Base-by-base conservation (phyloP, 2,797 vertebrate genomes). In the Valencia hispanica region DNA sequence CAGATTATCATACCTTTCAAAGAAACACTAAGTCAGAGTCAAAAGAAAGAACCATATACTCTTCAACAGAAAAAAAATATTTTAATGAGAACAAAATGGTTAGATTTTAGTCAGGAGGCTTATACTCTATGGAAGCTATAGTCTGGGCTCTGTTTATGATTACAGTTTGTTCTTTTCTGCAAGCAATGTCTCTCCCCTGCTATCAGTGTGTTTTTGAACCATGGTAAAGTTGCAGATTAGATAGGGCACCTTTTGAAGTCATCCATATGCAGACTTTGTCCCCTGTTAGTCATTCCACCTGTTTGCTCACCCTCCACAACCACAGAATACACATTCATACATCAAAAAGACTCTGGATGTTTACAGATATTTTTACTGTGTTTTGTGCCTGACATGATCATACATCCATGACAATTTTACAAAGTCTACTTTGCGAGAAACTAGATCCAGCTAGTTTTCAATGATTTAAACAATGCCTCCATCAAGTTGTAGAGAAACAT, bases 171-270 rank as follows among this genome's bases (percentile, higher is more conserved):
- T 47, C 11, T 79, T 2, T 71, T 70, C 47, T 70, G 20, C 75
- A 77, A 65, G 57, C 6, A 59, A 72, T 68, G 68, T 75, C 73
- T 79, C 48, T 77, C 48, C 36, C 22, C n/a, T 25, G 65, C 76
- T 93, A 91, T 93, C 90, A 85, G 50, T 83, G 75, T 91, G 87
- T 92, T 91, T 88, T 91, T 86, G 84, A 90, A 85, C 87, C 86
- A 75, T 77, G 88, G 77, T 89, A 70, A 83, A 89, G 84, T 86
- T 84, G 78, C 72, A 93, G 95, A 96, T 96, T 94, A 95, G 94
- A 95, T 95, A 94, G 89, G 85, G 85, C 1, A 0, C 63, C 81
- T 83, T 95, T 95, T 95, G 92, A 95, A 94, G 94, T 89, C 61
- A n/a, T 80, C 70, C 88, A 75, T 70, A 73, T 74, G 81, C 77